Evolutionary conservation across 1,140 invertebrate genomes (phyloP), one percentile per base, ranked within the genome.

Genomic region (Berghia stephanieae): DNA sequence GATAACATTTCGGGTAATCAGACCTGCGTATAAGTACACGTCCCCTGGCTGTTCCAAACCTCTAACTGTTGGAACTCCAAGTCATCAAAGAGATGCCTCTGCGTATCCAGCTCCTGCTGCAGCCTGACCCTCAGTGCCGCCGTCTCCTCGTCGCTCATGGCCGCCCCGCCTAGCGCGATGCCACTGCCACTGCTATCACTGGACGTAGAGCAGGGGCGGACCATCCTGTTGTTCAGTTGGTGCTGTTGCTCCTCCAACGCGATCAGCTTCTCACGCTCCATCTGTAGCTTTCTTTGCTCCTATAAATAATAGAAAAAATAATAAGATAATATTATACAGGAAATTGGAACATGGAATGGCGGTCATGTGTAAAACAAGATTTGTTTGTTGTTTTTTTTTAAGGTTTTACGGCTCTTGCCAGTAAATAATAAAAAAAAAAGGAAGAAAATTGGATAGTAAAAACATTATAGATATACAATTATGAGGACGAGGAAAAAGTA

Each of bases 11-110:
- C n/a, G n/a, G n/a, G n/a, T n/a, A n/a, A n/a, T n/a, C n/a, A n/a
- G n/a, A n/a, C n/a, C n/a, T n/a, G n/a, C n/a, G n/a, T n/a, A n/a
- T n/a, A n/a, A n/a, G n/a, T n/a, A n/a, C n/a, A n/a, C n/a, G n/a
- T n/a, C n/a, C n/a, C n/a, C n/a, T n/a, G n/a, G n/a, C n/a, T n/a
- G n/a, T n/a, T n/a, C 16, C 73, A 63, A 71, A 88, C 95, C 90
- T 98, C 96, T 75, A 98, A 91, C 87, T 97, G 94, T 85, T 96
- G 94, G 89, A 98, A 98, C 88, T 98, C 96, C 24, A 96, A 90
- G 88, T 98, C 96, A 89, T 98, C 96, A 86, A 95, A 97, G 43
- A 94, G 92, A 90, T 91, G 91, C 73, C 89, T 86, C 81, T 92
- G 91, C 70, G 86, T 87, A 78, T 93, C 92, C 70, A 90, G 90